A percentile compares a stretch with the other conserved stretches of the same genome.
phyloP scores from a whole-genome alignment of 2,113 vertebrate species.

The Danionella cerebrum region DNA sequence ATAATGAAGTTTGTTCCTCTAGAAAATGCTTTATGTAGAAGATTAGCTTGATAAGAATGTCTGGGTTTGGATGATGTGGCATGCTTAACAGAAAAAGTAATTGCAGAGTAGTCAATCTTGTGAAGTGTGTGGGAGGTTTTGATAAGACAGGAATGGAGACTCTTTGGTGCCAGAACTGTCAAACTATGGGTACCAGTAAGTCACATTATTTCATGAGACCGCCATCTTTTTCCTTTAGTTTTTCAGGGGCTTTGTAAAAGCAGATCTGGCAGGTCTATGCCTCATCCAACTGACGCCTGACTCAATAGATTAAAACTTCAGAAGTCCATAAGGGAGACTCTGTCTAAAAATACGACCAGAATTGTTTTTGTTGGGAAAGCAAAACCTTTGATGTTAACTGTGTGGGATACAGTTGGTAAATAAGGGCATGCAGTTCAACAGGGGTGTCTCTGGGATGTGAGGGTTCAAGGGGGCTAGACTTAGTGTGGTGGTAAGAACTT shows the following conservation, averaged over 20 bases:
- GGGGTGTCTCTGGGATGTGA: neutral
- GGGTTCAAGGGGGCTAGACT: neutral
- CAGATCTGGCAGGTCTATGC: slow-evolving; percentile 9
- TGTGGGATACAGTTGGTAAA: neutral
- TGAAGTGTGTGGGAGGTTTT: neutral
- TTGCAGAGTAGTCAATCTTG: neutral
- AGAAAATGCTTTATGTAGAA: neutral
- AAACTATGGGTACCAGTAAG: neutral
- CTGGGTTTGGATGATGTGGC: neutral
- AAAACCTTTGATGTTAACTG: neutral
- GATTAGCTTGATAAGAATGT: neutral
- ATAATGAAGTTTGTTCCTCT: neutral
- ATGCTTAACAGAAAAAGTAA: neutral
- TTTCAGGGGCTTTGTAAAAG: neutral
- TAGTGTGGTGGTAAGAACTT: slow-evolving; percentile 1
- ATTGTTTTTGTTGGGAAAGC: neutral
- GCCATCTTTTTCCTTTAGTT: neutral
- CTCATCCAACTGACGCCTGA: slow-evolving; percentile 38
- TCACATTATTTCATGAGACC: neutral
- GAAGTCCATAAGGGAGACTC: slow-evolving; percentile 31
- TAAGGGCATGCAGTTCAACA: neutral
- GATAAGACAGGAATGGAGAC: slow-evolving; percentile 19
- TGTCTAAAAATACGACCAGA: neutral
- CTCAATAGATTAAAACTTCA: slow-evolving; percentile 41
- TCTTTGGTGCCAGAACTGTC: neutral